Percentiles rank a stretch among this genome's conserved stretches.
Conservation (phyloP, 1,140 invertebrate species). For the Chymomyza costata region DNA sequence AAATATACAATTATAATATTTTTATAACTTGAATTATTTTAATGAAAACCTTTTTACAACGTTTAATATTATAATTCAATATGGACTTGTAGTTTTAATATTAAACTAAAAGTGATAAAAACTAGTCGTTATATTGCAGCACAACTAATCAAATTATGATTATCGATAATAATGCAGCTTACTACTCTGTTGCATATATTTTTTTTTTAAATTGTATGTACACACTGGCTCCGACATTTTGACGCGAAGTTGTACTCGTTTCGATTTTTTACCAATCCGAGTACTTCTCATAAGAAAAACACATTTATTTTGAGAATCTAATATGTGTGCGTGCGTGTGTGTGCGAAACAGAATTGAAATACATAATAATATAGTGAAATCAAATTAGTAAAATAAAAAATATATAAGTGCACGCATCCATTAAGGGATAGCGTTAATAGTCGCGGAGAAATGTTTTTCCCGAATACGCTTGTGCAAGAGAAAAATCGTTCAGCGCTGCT, state of each 20-base stretch:
- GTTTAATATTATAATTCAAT: too few species aligned
- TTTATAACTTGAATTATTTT: too few species aligned
- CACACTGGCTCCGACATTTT: neutral
- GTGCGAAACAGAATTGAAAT: conserved; percentile 30
- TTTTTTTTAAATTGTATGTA: too few species aligned
- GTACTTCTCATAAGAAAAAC: conserved; percentile 60
- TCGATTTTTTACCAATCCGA: conserved; percentile 42
- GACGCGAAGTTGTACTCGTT: conserved; percentile 28
- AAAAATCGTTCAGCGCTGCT: conserved; percentile 50
- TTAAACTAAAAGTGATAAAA: too few species aligned
- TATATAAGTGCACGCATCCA: conserved; percentile 12
- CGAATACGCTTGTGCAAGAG: conserved; percentile 41
- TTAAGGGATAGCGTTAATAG: conserved; percentile 28
- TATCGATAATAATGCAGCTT: conserved; percentile 15
- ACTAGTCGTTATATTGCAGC: too few species aligned
- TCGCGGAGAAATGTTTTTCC: conserved; percentile 32
- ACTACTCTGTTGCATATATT: too few species aligned
- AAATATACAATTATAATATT: too few species aligned
- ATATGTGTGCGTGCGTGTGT: conserved; percentile 39
- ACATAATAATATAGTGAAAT: conserved; percentile 10
- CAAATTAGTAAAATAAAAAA: conserved; percentile 30
- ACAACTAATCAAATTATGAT: too few species aligned
- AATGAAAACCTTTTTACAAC: too few species aligned
- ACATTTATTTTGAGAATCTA: conserved; percentile 48
- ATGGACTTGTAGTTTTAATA: too few species aligned